Conservation (phyloP, 2,797 vertebrate species). For the Cottoperca gobio region DNA sequence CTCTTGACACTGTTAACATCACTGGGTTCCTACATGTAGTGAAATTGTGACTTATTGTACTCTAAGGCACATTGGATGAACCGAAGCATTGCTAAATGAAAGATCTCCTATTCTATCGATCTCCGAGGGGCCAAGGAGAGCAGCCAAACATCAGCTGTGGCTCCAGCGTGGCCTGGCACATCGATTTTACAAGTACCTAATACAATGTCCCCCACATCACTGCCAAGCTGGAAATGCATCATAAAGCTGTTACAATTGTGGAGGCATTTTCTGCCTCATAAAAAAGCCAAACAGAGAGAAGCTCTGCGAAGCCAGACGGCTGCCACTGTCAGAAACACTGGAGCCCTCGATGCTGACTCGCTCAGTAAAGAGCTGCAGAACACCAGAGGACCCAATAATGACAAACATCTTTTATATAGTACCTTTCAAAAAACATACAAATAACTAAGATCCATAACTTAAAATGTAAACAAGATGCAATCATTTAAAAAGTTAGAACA, state of each 20-base stretch:
- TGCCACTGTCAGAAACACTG: conserved; percentile 30
- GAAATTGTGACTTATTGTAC: conserved; percentile 18
- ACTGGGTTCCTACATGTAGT: conserved; percentile 2
- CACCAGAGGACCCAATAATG: no score
- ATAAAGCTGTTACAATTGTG: conserved; percentile 65
- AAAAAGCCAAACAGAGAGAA: conserved; percentile 65
- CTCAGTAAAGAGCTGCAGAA: conserved; percentile 52
- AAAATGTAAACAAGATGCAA: no score
- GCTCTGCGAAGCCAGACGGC: conserved; percentile 38
- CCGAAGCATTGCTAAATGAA: conserved; percentile 58
- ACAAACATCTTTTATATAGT: no score
- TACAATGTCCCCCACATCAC: conserved; percentile 49
- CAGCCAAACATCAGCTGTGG: conserved; percentile 69
- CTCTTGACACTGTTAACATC: not conserved
- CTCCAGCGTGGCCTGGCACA: conserved; percentile 65
- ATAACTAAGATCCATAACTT: no score
- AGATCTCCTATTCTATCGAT: conserved; percentile 61
- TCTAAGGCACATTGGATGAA: conserved; percentile 40
- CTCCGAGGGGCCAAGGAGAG: conserved; percentile 50
- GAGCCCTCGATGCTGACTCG: conserved; percentile 17
- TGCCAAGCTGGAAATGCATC: conserved; percentile 66
- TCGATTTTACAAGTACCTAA: conserved; percentile 72
- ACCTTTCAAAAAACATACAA: no score
- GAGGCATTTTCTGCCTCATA: conserved; percentile 68
- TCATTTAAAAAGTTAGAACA: no score